A percentile compares a stretch with the other conserved stretches of the same genome.
Conservation (phyloP, 2,797 vertebrate genomes). For the Pipistrellus kuhlii region DNA sequence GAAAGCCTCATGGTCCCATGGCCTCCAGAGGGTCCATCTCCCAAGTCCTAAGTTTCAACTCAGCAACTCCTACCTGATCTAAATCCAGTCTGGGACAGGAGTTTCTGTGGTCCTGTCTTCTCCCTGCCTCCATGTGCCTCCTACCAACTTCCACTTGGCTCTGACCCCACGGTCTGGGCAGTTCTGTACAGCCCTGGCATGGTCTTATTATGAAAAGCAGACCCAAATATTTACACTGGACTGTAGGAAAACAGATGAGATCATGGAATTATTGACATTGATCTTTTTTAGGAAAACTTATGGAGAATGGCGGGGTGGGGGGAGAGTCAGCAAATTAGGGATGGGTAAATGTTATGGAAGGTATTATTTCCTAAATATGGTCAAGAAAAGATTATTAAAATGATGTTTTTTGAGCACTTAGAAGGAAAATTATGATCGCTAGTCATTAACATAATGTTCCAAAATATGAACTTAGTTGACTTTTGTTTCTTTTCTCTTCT, state of each 20-base stretch:
- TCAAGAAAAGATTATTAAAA: conserved; percentile 46
- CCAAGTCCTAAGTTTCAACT: not conserved
- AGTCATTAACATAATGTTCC: not conserved
- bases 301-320: not conserved
- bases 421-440: conserved; percentile 11
- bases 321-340: not conserved
- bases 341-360: conserved; percentile 58
- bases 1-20: not conserved
- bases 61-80: not conserved
- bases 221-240: conserved; percentile 63
- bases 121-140: not conserved
- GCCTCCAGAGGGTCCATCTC: not conserved
- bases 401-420: not conserved
- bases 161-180: conserved; percentile 7
- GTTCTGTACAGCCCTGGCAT: conserved; percentile 32
- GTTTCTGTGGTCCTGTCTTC: not conserved
- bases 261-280: conserved; percentile 71
- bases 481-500: too few relatives aligned
- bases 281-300: conserved; percentile 60
- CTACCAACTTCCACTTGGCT: conserved; percentile 27
- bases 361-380: conserved; percentile 57
- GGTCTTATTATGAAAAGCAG: conserved; percentile 69
- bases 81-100: not conserved
- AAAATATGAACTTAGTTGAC: not conserved
- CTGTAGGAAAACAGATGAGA: conserved; percentile 74